phyloP scores from a whole-genome alignment of 1,140 invertebrate genomes.

The Acarapis woodi region DNA sequence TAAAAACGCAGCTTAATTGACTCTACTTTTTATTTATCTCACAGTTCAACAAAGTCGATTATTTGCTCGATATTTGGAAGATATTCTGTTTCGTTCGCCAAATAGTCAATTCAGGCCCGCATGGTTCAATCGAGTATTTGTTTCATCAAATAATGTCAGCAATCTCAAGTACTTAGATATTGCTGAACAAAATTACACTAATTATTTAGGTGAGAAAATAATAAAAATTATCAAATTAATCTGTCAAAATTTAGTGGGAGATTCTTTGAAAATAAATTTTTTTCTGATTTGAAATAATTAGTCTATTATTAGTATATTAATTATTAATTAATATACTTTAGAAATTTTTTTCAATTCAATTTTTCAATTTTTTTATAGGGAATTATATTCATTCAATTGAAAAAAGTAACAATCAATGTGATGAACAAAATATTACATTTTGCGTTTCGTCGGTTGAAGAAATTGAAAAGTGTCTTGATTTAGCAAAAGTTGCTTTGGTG shows the following conservation, averaged over 20 bases:
- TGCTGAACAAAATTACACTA: slow-evolving; percentile 3
- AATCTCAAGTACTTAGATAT: slow-evolving; percentile 2
- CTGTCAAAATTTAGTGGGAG: no score
- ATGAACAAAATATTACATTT: slow-evolving; percentile 23
- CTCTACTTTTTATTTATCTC: not conserved
- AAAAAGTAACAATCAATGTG: slow-evolving; percentile 25
- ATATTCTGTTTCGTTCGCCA: slow-evolving; percentile 6
- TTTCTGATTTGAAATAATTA: no score
- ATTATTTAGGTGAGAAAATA: slow-evolving; percentile 1
- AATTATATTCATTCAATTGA: slow-evolving; percentile 50
- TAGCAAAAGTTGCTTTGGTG: slow-evolving; percentile 33
- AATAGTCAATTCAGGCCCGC: slow-evolving; percentile 1
- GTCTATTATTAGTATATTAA: not conserved
- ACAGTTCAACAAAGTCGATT: slow-evolving; percentile 5
- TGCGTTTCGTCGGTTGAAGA: slow-evolving; percentile 30
- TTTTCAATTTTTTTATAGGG: slow-evolving; percentile 16
- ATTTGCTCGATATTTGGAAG: slow-evolving; percentile 6
- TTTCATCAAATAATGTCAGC: slow-evolving; percentile 7
- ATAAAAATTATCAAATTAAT: not conserved
- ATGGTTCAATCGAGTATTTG: slow-evolving; percentile 8
- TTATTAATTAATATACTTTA: not conserved
- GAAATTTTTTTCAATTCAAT: not conserved
- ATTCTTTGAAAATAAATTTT: no score
- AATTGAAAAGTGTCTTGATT: slow-evolving; percentile 30
- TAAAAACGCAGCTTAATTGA: not conserved